Percentiles rank a stretch among this genome's conserved stretches.
Evolutionary conservation across 2,113 vertebrate species (phyloP).

Genomic region (Chauna torquata): DNA sequence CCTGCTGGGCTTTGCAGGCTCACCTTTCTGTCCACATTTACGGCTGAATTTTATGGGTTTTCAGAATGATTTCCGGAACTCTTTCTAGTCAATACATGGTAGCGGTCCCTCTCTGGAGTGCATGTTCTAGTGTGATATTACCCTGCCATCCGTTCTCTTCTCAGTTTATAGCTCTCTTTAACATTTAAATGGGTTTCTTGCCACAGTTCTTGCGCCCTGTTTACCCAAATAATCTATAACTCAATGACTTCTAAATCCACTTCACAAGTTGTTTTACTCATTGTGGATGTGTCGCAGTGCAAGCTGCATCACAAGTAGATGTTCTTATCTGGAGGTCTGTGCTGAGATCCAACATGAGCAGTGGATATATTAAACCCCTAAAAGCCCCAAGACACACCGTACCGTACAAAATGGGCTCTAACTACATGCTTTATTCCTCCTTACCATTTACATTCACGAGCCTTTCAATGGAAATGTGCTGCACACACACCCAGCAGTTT

Average conservation of each 20-base stretch:
- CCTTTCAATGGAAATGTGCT: background rate
- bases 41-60: background rate
- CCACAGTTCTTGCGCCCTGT: constrained; percentile 28
- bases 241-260: constrained; percentile 68
- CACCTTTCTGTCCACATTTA: background rate
- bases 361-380: constrained; percentile 28
- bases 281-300: constrained; percentile 53
- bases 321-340: constrained; percentile 36
- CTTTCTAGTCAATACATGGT: constrained; percentile 6
- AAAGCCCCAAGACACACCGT: background rate
- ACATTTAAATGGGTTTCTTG: constrained; percentile 63
- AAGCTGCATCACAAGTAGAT: constrained; percentile 57
- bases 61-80: constrained; percentile 31
- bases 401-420: constrained; percentile 42
- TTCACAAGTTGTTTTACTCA: constrained; percentile 60
- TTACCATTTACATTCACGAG: background rate
- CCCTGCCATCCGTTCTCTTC: background rate
- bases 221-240: constrained; percentile 68
- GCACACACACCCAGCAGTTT: background rate
- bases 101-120: constrained; percentile 27
- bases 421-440: constrained; percentile 22
- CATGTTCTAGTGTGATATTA: constrained; percentile 57
- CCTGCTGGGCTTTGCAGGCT: background rate
- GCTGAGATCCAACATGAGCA: constrained; percentile 2
- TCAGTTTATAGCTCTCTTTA: constrained; percentile 51